Base-by-base conservation (phyloP, 2,113 vertebrate genomes). In the Gallinago undulata region DNA sequence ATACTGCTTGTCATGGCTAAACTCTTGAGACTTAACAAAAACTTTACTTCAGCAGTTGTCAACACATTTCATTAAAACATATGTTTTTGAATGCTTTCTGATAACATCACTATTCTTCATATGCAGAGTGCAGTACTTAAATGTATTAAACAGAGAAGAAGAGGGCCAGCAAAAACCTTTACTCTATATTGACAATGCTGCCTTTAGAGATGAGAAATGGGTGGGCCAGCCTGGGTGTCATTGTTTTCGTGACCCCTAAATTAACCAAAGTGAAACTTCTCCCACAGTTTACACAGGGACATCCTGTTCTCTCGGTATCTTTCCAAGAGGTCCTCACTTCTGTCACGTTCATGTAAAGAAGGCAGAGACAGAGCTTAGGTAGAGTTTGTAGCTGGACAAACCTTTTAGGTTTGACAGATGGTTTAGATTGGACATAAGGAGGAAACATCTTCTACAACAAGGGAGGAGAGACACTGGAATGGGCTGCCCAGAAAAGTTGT, bases 1-100 rank as follows among this genome's bases (percentile, higher is more conserved):
- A 97, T 97, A 98, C 91, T 92, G 96, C 96, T 97, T 93, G 94
- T 97, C 96, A 97, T 97, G 96, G 97, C 97, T 97, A 97, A 97
- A 97, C 97, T 98, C 97, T 91, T 95, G 96, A 97, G 97, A 98
- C 96, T 97, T 97, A 91, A 96, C 94, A 96, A 97, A 97, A 97
- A 97, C 97, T 97, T 97, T 95, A 89, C 96, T 98, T 97, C 96
- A 96, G 96, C 96, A 97, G 96, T 98, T 97, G 96, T 98, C 96
- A 97, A 97, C 96, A 97, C 96, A 97, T 97, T 97, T 97, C 96
- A 97, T 96, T 95, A 90, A 97, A 96, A 97, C 94, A 95, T 96
- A 95, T 96, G 89, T 96, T 97, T 97, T 94, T 95, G 94, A 95
- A 94, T 97, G 91, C 96, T 96, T 94, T 95, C 94, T 95, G 94